Evolutionary conservation across 2,888 invertebrate species (phyloP).

Genomic region (Orthonevra nobilis): DNA sequence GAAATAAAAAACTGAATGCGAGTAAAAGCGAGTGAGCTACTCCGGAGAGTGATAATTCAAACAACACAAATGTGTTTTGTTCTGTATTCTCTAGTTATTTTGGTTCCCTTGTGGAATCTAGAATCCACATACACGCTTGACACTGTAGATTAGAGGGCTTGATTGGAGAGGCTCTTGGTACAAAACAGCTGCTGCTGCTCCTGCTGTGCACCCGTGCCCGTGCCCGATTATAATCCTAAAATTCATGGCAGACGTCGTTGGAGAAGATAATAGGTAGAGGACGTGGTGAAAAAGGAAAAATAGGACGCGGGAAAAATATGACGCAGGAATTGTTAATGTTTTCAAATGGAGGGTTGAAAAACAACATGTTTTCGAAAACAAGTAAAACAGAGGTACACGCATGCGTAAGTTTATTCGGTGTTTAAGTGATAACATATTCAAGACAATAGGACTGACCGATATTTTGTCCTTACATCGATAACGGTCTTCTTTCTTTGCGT

Average conservation of each 20-base stretch:
- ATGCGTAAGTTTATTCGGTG: too few species aligned
- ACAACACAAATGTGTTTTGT: too few species aligned
- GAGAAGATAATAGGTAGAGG: constrained; percentile 15
- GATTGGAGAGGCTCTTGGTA: constrained; percentile 26
- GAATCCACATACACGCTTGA: constrained; percentile 2
- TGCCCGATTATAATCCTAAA: constrained; percentile 34
- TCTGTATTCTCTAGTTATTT: constrained; percentile 1
- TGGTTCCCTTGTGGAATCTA: constrained; percentile 47
- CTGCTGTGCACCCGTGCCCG: constrained; percentile 23
- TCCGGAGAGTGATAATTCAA: constrained; percentile 24
- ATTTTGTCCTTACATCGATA: too few species aligned
- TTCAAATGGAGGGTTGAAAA: constrained; percentile 7
- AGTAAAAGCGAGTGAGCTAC: constrained; percentile 12
- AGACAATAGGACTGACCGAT: too few species aligned
- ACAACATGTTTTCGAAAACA: constrained; percentile 20
- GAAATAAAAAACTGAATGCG: constrained; percentile 29
- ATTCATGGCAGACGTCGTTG: constrained; percentile 43
- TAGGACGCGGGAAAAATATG: not conserved
- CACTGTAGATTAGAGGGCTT: not conserved
- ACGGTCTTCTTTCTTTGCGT: too few species aligned
- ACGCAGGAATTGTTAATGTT: constrained; percentile 1
- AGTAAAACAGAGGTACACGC: not conserved
- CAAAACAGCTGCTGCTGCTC: constrained; percentile 23
- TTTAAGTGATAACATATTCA: too few species aligned
- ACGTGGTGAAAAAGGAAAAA: not conserved